Evolutionary conservation across 2,113 vertebrate species (phyloP), one percentile per base, ranked within the genome.

Genomic region (Hiodon tergisus): DNA sequence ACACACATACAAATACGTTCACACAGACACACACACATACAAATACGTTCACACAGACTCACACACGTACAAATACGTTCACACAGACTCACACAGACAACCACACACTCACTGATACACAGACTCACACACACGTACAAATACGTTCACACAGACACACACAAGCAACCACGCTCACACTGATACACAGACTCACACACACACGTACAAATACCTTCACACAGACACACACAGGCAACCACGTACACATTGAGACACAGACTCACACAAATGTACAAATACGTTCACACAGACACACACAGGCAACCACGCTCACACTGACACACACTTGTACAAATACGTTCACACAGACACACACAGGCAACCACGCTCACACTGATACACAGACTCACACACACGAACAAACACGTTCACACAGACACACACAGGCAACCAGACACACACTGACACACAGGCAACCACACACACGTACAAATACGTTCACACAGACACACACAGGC

Each of bases 401-500:
- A 59, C 58, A 59, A 9, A 59, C 7, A 59, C 58, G 3, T 31
- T 59, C 8, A 59, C 58, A 59, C 58, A 59, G 5, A 59, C 9
- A 9, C 8, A 16, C 50, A 71, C 61, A 13, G 31, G 67, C 8
- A 65, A 47, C 62, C 47, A 51, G 57, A n/a, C 10, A 47, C 13
- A 51, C 2, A 69, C 72, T 72, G 68, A 65, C 54, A 58, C 16
- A 75, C 61, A 76, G 60, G 73, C 72, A n/a, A n/a, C 74, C 70
- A 73, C 70, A 31, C 79, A 77, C 16, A 71, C 53, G 46, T 57
- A 61, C 31, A 14, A 6, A 6, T 14, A 31, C 31, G 31, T 31
- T 31, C 53, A 46, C 54, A 59, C 11, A 31, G 6, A n/a, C 10
- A 14, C 16, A 47, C 60, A 87, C 82, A 87, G 83, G 82, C 83